phyloP scores from a whole-genome alignment of 2,797 vertebrate genomes.

The Sebastes matsubarae region DNA sequence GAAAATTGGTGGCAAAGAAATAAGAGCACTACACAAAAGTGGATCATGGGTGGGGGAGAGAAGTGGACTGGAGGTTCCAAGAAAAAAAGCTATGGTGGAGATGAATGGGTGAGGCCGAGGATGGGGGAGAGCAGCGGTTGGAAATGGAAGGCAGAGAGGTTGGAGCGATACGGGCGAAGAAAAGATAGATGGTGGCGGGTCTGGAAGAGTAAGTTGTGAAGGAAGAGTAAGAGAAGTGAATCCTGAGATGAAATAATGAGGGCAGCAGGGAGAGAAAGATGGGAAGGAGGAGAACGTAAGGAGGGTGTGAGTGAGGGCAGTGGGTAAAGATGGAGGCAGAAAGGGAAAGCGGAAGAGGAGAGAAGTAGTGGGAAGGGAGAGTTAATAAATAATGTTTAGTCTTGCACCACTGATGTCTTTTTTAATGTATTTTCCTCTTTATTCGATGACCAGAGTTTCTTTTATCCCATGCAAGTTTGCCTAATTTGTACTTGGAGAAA shows the following conservation, averaged over 20 bases:
- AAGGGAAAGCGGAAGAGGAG: not conserved
- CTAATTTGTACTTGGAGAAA: conserved; percentile 3
- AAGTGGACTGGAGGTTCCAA: conserved; percentile 18
- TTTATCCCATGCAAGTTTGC: not conserved
- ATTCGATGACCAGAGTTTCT: not conserved
- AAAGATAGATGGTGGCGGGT: conserved; percentile 29
- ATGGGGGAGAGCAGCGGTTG: not conserved
- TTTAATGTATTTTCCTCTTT: not conserved
- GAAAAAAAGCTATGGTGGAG: conserved; percentile 4
- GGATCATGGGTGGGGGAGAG: conserved; percentile 14
- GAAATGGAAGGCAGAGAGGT: conserved; percentile 24
- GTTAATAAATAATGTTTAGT: conserved; percentile 4
- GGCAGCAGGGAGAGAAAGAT: conserved; percentile 26
- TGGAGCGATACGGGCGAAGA: conserved; percentile 15
- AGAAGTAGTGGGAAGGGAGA: not conserved
- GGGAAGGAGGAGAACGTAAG: not conserved
- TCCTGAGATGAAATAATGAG: conserved; percentile 50
- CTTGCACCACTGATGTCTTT: not conserved
- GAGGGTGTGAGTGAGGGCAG: not conserved
- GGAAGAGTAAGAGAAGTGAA: conserved; percentile 2
- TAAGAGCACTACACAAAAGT: conserved; percentile 24
- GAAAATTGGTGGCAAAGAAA: conserved; percentile 31
- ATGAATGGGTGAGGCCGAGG: conserved; percentile 26
- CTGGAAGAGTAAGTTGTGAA: conserved; percentile 13
- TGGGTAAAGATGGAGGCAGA: conserved; percentile 6